Evolutionary conservation across 30 jellyfish, hydroid and myxozoan species (phyloP).

Genomic region (Rhopilema esculentum): DNA sequence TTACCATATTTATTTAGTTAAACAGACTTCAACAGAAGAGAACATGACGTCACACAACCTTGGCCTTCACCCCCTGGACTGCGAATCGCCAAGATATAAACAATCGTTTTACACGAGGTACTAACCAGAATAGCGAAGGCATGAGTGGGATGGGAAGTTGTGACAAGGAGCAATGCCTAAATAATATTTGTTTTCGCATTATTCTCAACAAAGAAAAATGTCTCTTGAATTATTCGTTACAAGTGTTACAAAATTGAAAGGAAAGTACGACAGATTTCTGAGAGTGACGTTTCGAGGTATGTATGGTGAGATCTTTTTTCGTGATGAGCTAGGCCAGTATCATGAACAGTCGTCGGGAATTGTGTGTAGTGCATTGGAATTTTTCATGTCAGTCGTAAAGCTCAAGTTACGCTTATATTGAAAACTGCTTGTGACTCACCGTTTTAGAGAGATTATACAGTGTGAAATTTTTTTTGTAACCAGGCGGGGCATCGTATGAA

Average conservation of each 20-base stretch:
- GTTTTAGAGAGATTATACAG: background rate
- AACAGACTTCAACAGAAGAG: no score
- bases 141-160: background rate
- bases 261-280: constrained; percentile 82
- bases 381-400: background rate
- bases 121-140: background rate
- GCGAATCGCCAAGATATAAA: background rate
- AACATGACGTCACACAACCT: background rate
- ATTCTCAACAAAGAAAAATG: constrained; percentile 43
- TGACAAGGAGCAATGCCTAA: background rate
- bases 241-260: constrained; percentile 72
- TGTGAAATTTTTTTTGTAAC: background rate
- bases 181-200: background rate
- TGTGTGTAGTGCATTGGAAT: no score
- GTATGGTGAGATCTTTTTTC: background rate
- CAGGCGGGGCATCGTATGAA: background rate
- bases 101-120: background rate
- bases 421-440: background rate
- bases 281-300: constrained; percentile 83
- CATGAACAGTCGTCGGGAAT: no score
- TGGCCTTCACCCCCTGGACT: background rate
- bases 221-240: constrained; percentile 71
- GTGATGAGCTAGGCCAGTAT: background rate
- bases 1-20: no score
- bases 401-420: no score